Evolutionary conservation across 2,113 vertebrate species (phyloP), one percentile per base, ranked within the genome.

Genomic region (Menidia beryllina): DNA sequence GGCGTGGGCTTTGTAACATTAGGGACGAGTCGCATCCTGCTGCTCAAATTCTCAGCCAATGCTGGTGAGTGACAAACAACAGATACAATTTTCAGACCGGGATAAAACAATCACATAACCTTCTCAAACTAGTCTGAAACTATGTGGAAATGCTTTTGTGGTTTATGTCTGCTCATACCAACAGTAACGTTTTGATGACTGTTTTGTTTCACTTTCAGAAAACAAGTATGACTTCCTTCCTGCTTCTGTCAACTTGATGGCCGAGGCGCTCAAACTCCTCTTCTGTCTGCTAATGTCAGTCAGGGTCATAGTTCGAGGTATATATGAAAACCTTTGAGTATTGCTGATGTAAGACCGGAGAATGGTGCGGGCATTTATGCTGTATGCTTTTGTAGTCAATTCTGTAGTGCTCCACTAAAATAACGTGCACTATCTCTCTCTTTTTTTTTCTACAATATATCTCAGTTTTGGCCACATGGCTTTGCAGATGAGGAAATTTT

Each of bases 191-290:
- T 23, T 17, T 4, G 20, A 26, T 20, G 61, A 21, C 39, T 55
- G 15, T 45, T 91, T 34, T 71, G 25, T 3, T 68, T 17, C 61
- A 1, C 88, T 88, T 82, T 36, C 91, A 99, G 98, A 97, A 24
- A 97, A 95, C 86, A 96, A 94, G 59, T 98, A 99, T 14, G 96
- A 99, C 91, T 99, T 96, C 83, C 95, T 97, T 63, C 98, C 97
- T 47, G 94, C 96, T 0, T 98, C 97, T 19, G 97, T 99, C 80
- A 99, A 98, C 79, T 93, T 98, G n/a, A 94, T 96, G 53, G 97
- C 98, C 41, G 98, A 99, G 90, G 87, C 92, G 39, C 93, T 98
- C 53, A 99, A 99, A 77, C 89, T 99, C 47, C 45, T 95, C 48
- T 93, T 97, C 64, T 99, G 97, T 76, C 64, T 95, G 50, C 19